Conservation (phyloP, 2,888 invertebrate genomes). For the Luperina nickerlii region DNA sequence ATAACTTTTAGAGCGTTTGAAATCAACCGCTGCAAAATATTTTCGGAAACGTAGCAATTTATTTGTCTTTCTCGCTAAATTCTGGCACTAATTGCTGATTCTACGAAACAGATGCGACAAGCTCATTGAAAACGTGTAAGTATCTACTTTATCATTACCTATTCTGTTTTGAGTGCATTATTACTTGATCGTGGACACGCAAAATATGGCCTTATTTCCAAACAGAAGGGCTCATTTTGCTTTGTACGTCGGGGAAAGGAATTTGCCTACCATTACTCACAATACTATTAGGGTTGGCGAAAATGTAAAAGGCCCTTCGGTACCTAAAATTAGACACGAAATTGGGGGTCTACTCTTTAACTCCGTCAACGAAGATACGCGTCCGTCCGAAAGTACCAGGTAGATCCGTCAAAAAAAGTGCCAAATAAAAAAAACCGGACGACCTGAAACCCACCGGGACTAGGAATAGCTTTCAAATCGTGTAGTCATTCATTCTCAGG, state of each 20-base stretch:
- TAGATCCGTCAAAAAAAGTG: too few species aligned
- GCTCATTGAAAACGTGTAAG: too few species aligned
- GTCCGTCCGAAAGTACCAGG: too few species aligned
- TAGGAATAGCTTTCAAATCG: too few species aligned
- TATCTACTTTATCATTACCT: not conserved
- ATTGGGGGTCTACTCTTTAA: too few species aligned
- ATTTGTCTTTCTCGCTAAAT: not conserved
- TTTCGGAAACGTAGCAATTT: not conserved
- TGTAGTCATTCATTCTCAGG: too few species aligned
- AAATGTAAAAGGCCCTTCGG: not conserved
- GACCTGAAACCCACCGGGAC: too few species aligned
- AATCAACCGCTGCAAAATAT: too few species aligned
- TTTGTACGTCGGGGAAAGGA: not conserved
- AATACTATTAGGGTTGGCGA: not conserved
- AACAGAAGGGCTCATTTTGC: not conserved
- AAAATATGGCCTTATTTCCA: not conserved
- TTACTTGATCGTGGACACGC: not conserved
- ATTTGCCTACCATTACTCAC: not conserved
- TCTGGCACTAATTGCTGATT: not conserved
- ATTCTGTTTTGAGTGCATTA: not conserved
- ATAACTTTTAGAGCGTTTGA: not conserved
- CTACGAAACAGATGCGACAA: not conserved
- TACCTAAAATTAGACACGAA: not conserved
- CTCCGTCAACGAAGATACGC: too few species aligned
- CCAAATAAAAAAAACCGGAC: too few species aligned